phyloP scores from a whole-genome alignment of 2,797 vertebrate genomes.

The Leuciscus waleckii region DNA sequence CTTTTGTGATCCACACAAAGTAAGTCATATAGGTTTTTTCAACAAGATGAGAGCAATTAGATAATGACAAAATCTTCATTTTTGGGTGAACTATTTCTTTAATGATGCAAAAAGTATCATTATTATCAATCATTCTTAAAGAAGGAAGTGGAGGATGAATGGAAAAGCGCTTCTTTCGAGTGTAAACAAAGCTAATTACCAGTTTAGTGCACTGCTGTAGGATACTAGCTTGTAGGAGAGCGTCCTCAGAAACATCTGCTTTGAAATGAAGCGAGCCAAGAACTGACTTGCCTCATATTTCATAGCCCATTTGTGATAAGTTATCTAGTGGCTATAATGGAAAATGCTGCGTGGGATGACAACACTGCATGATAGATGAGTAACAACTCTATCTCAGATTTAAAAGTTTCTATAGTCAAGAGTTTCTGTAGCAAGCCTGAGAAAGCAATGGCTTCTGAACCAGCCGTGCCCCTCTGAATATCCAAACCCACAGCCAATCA shows the following conservation, averaged over 20 bases:
- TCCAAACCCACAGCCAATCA: conserved; percentile 17
- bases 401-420: conserved; percentile 23
- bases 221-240: conserved; percentile 16
- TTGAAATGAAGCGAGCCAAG: conserved; percentile 19
- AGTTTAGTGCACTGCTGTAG: conserved; percentile 17
- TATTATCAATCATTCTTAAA: conserved; percentile 37
- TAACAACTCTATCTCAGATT: conserved; percentile 27
- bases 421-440: conserved; percentile 3
- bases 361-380: conserved; percentile 43
- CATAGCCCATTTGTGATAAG: conserved; percentile 37
- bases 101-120: conserved; percentile 10
- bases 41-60: background rate
- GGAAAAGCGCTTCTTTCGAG: background rate
- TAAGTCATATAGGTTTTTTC: background rate
- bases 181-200: conserved; percentile 45
- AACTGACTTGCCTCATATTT: conserved; percentile 47
- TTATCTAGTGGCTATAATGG: conserved; percentile 48
- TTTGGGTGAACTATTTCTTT: background rate
- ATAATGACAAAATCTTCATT: background rate
- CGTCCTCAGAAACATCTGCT: conserved; percentile 36
- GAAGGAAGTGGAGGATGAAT: conserved; percentile 21
- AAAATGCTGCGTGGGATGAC: conserved; percentile 45
- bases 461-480: background rate
- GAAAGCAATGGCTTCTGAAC: background rate
- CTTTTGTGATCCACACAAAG: background rate